phyloP scores from a whole-genome alignment of 2,888 invertebrate genomes.

The Cephus sareptanus region DNA sequence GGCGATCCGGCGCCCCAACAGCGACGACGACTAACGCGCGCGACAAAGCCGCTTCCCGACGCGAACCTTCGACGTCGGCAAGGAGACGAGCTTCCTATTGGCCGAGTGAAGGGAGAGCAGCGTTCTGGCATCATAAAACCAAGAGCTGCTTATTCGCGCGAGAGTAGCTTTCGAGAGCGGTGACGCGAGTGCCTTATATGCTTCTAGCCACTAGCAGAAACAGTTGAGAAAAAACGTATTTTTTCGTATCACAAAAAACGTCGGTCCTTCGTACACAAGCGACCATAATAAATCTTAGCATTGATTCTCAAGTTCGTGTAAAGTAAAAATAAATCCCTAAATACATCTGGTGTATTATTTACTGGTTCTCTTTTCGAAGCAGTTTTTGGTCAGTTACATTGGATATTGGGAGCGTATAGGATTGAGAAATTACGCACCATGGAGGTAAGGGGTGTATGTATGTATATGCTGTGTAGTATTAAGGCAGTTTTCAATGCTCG shows the following conservation, averaged over 20 bases:
- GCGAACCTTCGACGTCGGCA: background rate
- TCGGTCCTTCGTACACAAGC: background rate
- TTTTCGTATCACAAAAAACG: background rate
- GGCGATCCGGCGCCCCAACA: background rate
- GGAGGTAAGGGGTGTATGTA: background rate
- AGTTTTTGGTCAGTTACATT: background rate
- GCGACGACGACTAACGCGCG: background rate
- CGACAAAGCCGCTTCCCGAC: background rate
- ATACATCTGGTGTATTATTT: background rate
- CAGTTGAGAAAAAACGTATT: background rate
- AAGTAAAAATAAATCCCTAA: background rate
- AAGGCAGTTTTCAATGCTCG: background rate
- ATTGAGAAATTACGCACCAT: background rate
- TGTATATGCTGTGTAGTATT: background rate
- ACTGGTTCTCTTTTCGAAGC: background rate
- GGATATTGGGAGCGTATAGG: background rate
- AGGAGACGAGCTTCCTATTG: background rate
- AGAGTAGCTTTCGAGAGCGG: constrained; percentile 21
- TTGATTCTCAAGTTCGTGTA: background rate
- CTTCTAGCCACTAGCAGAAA: background rate
- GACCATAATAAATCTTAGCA: background rate
- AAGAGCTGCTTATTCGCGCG: constrained; percentile 40
- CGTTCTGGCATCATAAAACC: constrained; percentile 27
- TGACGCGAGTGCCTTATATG: background rate
- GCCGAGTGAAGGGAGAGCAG: background rate